Conservation (phyloP, 2,797 vertebrate genomes). For the Brachyalestes nurse region DNA sequence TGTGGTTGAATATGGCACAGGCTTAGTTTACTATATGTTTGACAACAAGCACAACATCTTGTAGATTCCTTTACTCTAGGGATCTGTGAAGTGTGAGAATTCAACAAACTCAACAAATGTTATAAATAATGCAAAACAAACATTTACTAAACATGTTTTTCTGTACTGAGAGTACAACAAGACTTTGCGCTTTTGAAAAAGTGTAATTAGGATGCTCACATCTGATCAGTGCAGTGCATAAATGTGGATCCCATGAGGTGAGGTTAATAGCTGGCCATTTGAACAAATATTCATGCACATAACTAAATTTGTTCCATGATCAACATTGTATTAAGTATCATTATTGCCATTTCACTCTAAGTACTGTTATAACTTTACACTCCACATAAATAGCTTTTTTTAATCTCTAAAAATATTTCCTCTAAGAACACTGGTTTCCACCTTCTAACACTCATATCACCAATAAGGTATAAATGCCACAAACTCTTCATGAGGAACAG, state of each 20-base stretch:
- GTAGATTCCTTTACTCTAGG: slow-evolving; percentile 19
- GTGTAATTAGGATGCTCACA: slow-evolving; percentile 50
- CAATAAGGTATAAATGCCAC: slow-evolving; percentile 32
- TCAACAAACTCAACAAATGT: slow-evolving; percentile 60
- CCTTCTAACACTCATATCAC: slow-evolving; percentile 60
- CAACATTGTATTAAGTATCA: slow-evolving; percentile 45
- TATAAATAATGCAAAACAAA: slow-evolving; percentile 74
- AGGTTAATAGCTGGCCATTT: slow-evolving; percentile 66
- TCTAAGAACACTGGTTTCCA: slow-evolving; percentile 65
- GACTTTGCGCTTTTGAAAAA: slow-evolving; percentile 67
- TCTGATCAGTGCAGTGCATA: slow-evolving; percentile 58
- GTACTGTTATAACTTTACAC: slow-evolving; percentile 65
- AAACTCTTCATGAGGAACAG: slow-evolving; percentile 20
- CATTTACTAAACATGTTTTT: slow-evolving; percentile 68
- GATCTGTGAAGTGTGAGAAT: slow-evolving; percentile 55
- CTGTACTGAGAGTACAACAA: slow-evolving; percentile 64
- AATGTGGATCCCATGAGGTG: slow-evolving; percentile 60
- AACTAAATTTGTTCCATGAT: slow-evolving; percentile 58
- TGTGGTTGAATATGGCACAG: slow-evolving; percentile 66
- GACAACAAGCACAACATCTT: slow-evolving; percentile 51
- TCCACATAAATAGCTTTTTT: slow-evolving; percentile 67
- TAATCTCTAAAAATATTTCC: slow-evolving; percentile 69
- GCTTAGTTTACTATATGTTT: slow-evolving; percentile 62
- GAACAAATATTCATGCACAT: slow-evolving; percentile 79
- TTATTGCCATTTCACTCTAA: slow-evolving; percentile 77